phyloP scores from a whole-genome alignment of 2,797 vertebrate species.

The Phrynocephalus vlangalii region DNA sequence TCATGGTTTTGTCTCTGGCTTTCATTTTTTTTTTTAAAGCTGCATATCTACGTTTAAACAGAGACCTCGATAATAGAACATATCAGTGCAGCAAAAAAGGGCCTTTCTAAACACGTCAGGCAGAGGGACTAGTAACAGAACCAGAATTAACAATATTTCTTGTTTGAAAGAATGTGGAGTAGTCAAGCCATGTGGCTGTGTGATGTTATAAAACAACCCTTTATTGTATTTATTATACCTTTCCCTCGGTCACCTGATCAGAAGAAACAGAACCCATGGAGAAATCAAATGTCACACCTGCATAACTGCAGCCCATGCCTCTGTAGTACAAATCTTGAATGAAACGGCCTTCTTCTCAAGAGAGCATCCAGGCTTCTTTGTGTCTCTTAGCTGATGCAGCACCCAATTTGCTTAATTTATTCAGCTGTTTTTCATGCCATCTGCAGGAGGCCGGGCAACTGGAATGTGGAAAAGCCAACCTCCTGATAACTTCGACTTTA shows the following conservation, averaged over 20 bases:
- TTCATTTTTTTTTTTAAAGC: background rate
- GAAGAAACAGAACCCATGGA: background rate
- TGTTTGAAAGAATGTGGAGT: background rate
- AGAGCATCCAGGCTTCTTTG: background rate
- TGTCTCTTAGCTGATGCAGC: background rate
- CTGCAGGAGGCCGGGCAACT: background rate
- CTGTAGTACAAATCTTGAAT: background rate
- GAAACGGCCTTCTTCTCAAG: background rate
- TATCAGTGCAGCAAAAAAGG: background rate
- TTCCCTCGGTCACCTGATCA: too few species aligned
- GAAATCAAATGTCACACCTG: background rate
- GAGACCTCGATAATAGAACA: too few species aligned
- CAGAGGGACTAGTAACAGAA: background rate
- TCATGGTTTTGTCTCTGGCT: background rate
- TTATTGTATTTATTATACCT: background rate
- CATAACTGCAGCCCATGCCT: background rate
- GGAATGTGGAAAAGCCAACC: background rate
- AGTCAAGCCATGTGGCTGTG: background rate
- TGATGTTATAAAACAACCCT: background rate
- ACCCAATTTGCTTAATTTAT: background rate
- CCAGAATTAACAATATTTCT: background rate
- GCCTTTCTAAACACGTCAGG: background rate
- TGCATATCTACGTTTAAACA: background rate
- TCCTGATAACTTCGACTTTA: background rate
- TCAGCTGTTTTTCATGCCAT: background rate